Evolutionary conservation across 1,140 invertebrate species (phyloP).

Genomic region (Limonius californicus): DNA sequence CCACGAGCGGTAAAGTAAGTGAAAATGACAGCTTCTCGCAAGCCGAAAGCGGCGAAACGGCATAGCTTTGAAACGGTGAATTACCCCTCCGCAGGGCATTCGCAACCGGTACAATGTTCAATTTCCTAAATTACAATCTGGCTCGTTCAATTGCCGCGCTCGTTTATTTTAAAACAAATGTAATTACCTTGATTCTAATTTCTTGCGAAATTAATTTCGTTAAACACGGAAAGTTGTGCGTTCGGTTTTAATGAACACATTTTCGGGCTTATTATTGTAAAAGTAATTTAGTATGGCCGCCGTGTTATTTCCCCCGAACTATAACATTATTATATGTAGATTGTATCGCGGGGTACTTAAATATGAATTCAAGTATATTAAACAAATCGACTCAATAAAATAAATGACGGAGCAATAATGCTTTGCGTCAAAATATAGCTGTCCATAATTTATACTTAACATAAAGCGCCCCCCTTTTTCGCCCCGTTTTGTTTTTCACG

Average conservation of each 20-base stretch:
- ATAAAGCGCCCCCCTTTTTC: not conserved
- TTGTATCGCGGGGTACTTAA: not conserved
- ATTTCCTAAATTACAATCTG: conserved; percentile 34
- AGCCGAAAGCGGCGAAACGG: conserved; percentile 19
- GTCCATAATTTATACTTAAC: conserved; percentile 5
- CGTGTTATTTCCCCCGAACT: not conserved
- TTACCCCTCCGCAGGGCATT: not conserved
- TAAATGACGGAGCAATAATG: conserved; percentile 9
- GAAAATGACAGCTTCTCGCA: conserved; percentile 27
- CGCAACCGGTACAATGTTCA: conserved; percentile 13
- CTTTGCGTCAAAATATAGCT: not conserved
- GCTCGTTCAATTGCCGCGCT: conserved; percentile 27
- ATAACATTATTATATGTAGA: not conserved
- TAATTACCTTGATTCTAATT: conserved; percentile 25
- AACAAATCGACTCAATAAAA: conserved; percentile 6
- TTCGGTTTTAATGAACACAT: too few relatives aligned
- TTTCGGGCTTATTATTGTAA: too few relatives aligned
- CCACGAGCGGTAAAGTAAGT: conserved; percentile 24
- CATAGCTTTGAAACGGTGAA: conserved; percentile 16
- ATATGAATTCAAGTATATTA: conserved; percentile 5
- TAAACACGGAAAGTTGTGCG: not conserved
- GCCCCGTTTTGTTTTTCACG: not conserved
- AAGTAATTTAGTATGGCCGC: too few relatives aligned
- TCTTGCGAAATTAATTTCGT: conserved; percentile 14
- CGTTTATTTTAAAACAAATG: conserved; percentile 27